These are phyloP conservation scores for Uria aalge DNA, from an alignment of 2,113 vertebrate genomes.

Conservation along the genomic window DNA sequence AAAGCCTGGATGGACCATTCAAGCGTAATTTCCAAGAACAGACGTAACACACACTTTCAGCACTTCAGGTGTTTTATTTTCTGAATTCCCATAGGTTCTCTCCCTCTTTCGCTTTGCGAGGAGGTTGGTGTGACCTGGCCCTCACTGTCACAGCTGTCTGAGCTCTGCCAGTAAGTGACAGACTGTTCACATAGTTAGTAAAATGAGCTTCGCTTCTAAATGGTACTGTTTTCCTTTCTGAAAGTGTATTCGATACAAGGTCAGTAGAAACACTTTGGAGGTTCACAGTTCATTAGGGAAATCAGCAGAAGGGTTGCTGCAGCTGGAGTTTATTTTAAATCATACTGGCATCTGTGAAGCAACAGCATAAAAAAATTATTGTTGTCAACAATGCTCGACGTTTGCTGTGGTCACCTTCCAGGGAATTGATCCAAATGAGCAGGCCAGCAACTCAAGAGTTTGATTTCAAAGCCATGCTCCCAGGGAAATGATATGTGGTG, in stretches of 20 bases:
- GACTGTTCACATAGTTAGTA: slow-evolving; percentile 30
- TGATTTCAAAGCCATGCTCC: neutral
- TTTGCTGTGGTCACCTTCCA: slow-evolving; percentile 49
- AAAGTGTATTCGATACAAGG: slow-evolving; percentile 62
- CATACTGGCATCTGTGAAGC: slow-evolving; percentile 55
- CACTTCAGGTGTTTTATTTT: slow-evolving; percentile 10
- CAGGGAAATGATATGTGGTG: neutral
- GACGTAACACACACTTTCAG: neutral
- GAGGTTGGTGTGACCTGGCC: neutral
- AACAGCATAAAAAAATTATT: neutral
- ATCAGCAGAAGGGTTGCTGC: slow-evolving; percentile 56
- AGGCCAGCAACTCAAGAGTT: neutral
- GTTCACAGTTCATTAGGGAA: slow-evolving; percentile 74
- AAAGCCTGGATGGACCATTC: neutral
- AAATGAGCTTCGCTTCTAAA: slow-evolving; percentile 54
- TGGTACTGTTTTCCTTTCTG: neutral
- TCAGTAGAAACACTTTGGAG: slow-evolving; percentile 59
- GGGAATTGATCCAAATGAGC: slow-evolving; percentile 4
- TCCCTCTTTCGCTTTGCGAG: neutral
- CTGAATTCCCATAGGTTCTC: neutral
- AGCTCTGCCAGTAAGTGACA: slow-evolving; percentile 45
- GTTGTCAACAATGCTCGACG: slow-evolving; percentile 31
- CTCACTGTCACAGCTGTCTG: slow-evolving; percentile 2
- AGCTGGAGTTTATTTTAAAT: slow-evolving; percentile 69
- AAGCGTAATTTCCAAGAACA: neutral